phyloP scores from a whole-genome alignment of 2,797 vertebrate species.

The Sebastes hubbsi region DNA sequence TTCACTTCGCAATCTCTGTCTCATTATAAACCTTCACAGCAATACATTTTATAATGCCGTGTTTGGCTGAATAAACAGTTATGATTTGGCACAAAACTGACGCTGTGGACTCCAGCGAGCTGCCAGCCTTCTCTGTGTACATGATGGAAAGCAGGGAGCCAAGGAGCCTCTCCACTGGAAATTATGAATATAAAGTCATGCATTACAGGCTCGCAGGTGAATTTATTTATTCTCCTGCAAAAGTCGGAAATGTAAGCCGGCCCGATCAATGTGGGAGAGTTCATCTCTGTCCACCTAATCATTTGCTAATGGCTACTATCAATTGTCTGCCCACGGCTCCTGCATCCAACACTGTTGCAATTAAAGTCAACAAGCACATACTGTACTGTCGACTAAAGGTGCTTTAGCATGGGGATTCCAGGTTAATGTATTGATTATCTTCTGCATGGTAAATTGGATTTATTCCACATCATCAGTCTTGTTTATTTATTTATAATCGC shows the following conservation, averaged over 20 bases:
- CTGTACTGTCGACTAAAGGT: constrained; percentile 74
- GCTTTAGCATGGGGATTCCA: constrained; percentile 78
- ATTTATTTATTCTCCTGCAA: constrained; percentile 84
- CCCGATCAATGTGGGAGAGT: constrained; percentile 84
- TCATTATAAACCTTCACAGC: constrained; percentile 80
- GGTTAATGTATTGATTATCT: constrained; percentile 84
- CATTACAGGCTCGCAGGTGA: constrained; percentile 83
- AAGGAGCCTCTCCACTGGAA: constrained; percentile 70
- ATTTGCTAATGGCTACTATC: constrained; percentile 88
- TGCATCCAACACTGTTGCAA: constrained; percentile 77
- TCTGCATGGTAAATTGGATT: constrained; percentile 78
- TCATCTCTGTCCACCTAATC: constrained; percentile 86
- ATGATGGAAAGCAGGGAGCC: constrained; percentile 68
- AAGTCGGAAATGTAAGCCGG: constrained; percentile 84
- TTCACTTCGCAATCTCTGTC: constrained; percentile 58
- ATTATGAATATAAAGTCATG: constrained; percentile 85
- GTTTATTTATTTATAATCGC: constrained; percentile 78
- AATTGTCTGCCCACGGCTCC: constrained; percentile 80
- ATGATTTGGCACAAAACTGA: constrained; percentile 78
- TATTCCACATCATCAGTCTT: constrained; percentile 80
- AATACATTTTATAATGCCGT: constrained; percentile 65
- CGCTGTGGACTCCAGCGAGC: constrained; percentile 72
- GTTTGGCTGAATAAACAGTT: constrained; percentile 83
- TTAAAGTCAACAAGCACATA: constrained; percentile 82
- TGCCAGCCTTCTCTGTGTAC: constrained; percentile 72